Conservation (phyloP, 2,113 vertebrate genomes). For the Chloebia gouldiae region DNA sequence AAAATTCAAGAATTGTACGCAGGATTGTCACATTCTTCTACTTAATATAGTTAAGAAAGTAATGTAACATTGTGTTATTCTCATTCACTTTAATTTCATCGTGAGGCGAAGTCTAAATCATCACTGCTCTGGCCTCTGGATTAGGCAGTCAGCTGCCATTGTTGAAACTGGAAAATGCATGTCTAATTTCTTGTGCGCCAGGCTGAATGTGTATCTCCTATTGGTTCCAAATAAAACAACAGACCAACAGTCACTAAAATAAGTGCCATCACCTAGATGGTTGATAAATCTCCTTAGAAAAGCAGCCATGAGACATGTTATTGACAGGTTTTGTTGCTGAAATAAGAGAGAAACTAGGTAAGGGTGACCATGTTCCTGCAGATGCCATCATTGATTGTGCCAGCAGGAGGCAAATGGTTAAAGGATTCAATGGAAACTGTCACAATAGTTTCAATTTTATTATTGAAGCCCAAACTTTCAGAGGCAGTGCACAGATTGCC, state of each 20-base stretch:
- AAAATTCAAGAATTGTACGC: not conserved
- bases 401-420: slow-evolving; percentile 83
- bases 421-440: slow-evolving; percentile 78
- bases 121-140: not conserved
- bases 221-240: slow-evolving; percentile 30
- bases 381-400: slow-evolving; percentile 73
- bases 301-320: slow-evolving; percentile 66
- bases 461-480: slow-evolving; percentile 80
- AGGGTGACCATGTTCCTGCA: slow-evolving; percentile 62
- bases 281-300: slow-evolving; percentile 68
- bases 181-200: slow-evolving; percentile 61
- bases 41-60: not conserved
- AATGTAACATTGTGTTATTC: not conserved
- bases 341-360: slow-evolving; percentile 59
- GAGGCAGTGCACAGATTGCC: slow-evolving; percentile 82
- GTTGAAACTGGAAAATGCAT: slow-evolving; percentile 54
- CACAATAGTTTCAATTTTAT: slow-evolving; percentile 85
- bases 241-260: slow-evolving; percentile 50
- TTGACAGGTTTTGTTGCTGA: slow-evolving; percentile 71
- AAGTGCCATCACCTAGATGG: slow-evolving; percentile 57
- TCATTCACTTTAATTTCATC: not conserved
- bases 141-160: slow-evolving; percentile 19
- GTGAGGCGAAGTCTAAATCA: not conserved
- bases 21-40: not conserved
- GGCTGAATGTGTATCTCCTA: slow-evolving; percentile 40